phyloP scores from a whole-genome alignment of 2,113 vertebrate species.

The Cyanoramphus novaezelandiae region DNA sequence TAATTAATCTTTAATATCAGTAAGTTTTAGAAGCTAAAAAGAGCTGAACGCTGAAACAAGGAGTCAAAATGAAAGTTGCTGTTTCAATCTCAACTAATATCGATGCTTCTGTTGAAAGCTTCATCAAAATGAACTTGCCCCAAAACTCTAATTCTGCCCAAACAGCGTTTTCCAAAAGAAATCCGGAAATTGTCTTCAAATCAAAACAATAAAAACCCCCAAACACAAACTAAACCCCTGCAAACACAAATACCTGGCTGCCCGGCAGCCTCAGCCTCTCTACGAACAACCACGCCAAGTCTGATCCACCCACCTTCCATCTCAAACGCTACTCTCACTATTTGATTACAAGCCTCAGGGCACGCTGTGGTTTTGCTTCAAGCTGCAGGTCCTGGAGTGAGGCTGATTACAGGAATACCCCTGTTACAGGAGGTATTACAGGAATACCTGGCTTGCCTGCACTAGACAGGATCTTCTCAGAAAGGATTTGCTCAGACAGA shows the following conservation, averaged over 20 bases:
- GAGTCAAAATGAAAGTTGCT: conserved; percentile 59
- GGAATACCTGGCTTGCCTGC: neutral
- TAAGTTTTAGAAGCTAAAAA: conserved; percentile 47
- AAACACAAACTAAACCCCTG: neutral
- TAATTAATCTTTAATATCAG: conserved; percentile 44
- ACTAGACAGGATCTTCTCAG: neutral
- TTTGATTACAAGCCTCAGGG: neutral
- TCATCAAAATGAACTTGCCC: conserved; percentile 17
- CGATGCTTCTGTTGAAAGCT: conserved; percentile 21
- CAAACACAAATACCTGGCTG: neutral
- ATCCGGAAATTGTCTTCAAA: neutral
- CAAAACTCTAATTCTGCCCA: conserved; percentile 10
- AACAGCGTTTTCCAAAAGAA: conserved; percentile 4
- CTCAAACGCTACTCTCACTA: neutral
- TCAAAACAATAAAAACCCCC: neutral
- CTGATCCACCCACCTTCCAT: conserved; percentile 17
- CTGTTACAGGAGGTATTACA: neutral
- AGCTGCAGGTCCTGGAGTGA: neutral
- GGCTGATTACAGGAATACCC: conserved; percentile 24
- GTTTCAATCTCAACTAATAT: conserved; percentile 24
- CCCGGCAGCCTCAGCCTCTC: neutral
- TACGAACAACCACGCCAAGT: conserved; percentile 9
- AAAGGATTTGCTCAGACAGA: neutral
- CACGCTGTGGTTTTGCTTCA: neutral
- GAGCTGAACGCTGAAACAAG: neutral